These are phyloP conservation scores for Thalpophila matura DNA, from an alignment of 2,888 invertebrate genomes.

Conservation along the genomic window DNA sequence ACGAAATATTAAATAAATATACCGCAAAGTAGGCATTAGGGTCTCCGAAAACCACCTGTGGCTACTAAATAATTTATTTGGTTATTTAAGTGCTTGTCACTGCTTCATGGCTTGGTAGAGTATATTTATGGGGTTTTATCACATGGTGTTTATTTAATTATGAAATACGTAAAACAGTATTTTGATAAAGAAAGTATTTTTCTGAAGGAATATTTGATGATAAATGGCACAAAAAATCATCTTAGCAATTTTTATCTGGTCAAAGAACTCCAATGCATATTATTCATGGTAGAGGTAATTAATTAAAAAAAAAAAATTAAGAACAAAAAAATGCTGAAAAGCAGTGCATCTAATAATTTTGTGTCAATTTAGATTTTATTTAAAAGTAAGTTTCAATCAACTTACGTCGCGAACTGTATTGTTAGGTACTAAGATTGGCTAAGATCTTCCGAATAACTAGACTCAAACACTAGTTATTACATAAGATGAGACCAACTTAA, in stretches of 20 bases:
- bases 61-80: slow-evolving; percentile 34
- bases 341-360: too few species aligned
- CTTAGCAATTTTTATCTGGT: too few species aligned
- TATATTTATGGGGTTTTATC: slow-evolving; percentile 18
- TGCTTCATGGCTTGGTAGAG: slow-evolving; percentile 14
- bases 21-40: slow-evolving; percentile 25
- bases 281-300: too few species aligned
- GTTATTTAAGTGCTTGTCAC: slow-evolving; percentile 29
- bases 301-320: too few species aligned
- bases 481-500: not conserved
- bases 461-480: not conserved
- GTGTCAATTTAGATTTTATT: too few species aligned
- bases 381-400: too few species aligned
- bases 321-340: too few species aligned
- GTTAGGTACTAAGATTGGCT: too few species aligned
- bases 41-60: slow-evolving; percentile 45
- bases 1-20: slow-evolving; percentile 30
- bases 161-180: not conserved
- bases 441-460: not conserved
- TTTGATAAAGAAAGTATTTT: not conserved
- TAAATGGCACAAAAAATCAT: too few species aligned
- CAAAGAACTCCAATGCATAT: too few species aligned
- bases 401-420: too few species aligned
- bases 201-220: not conserved
- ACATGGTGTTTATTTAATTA: slow-evolving; percentile 2